Conservation (phyloP, 1,140 invertebrate species). For the Centruroides sculpturatus region DNA sequence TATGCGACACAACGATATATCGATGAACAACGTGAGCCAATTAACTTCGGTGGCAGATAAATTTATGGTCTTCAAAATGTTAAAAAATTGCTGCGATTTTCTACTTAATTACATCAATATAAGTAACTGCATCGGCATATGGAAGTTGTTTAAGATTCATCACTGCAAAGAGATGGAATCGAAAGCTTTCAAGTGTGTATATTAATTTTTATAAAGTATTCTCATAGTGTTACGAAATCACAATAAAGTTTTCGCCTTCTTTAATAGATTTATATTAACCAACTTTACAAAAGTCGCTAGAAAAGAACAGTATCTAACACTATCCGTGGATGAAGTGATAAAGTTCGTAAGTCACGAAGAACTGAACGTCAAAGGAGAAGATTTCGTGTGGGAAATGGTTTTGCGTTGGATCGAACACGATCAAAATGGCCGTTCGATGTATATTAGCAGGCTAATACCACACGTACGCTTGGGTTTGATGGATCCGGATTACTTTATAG, state of each 20-base stretch:
- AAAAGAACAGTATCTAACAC: slow-evolving; percentile 32
- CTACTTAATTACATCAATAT: slow-evolving; percentile 36
- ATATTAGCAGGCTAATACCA: slow-evolving; percentile 42
- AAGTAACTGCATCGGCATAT: slow-evolving; percentile 46
- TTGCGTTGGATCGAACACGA: slow-evolving; percentile 44
- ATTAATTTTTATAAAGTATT: too few relatives aligned
- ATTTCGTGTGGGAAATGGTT: slow-evolving; percentile 46
- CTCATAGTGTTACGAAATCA: too few relatives aligned
- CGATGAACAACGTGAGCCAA: slow-evolving; percentile 21
- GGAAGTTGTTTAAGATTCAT: slow-evolving; percentile 51
- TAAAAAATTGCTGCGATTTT: slow-evolving; percentile 49
- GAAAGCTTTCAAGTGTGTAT: too few relatives aligned
- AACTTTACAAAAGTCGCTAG: background rate
- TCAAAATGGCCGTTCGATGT: slow-evolving; percentile 31
- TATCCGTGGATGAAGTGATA: slow-evolving; percentile 38
- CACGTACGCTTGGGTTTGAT: slow-evolving; percentile 51
- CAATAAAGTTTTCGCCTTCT: too few relatives aligned
- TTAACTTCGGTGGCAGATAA: slow-evolving; percentile 45
- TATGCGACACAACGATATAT: slow-evolving; percentile 24
- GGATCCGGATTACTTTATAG: slow-evolving; percentile 43
- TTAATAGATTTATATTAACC: background rate
- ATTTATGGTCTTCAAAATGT: slow-evolving; percentile 56
- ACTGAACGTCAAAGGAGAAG: slow-evolving; percentile 52
- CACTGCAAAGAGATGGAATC: slow-evolving; percentile 35
- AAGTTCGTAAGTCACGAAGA: slow-evolving; percentile 44